Evolutionary conservation across 1,140 invertebrate genomes (phyloP).

Genomic region (Procambarus clarkii): DNA sequence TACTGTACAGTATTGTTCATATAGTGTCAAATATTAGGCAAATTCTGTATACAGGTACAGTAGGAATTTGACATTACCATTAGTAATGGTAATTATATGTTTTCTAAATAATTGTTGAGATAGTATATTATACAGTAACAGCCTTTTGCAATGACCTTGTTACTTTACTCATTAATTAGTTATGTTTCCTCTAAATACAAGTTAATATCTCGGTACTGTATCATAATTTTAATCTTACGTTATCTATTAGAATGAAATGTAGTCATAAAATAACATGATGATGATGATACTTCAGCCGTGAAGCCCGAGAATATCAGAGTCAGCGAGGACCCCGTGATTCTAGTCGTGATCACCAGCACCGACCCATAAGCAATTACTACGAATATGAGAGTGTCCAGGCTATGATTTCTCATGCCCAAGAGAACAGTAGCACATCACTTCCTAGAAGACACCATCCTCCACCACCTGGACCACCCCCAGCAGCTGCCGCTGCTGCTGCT

Average conservation of each 20-base stretch:
- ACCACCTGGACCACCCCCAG: slow-evolving; percentile 71
- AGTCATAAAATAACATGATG: background rate
- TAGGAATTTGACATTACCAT: no score
- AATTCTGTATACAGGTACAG: no score
- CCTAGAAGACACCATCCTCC: slow-evolving; percentile 73
- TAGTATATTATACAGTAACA: no score
- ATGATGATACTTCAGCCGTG: slow-evolving; percentile 78
- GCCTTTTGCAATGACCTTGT: no score
- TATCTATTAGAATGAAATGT: background rate
- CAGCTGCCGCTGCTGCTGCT: slow-evolving; percentile 72
- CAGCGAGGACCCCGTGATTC: slow-evolving; percentile 81
- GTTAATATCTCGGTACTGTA: no score
- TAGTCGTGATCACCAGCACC: slow-evolving; percentile 78
- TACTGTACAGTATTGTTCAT: no score
- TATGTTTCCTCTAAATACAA: no score
- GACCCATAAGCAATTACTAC: slow-evolving; percentile 88
- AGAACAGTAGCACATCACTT: slow-evolving; percentile 67
- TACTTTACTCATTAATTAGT: no score
- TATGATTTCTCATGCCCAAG: slow-evolving; percentile 74
- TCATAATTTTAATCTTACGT: background rate
- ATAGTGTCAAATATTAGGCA: no score
- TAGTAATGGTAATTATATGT: no score
- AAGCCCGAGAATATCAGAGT: slow-evolving; percentile 86
- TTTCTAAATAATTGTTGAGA: no score
- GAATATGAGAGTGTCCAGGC: slow-evolving; percentile 88